Evolutionary conservation across 2,888 invertebrate species (phyloP).

Genomic region (Artemia sinica): DNA sequence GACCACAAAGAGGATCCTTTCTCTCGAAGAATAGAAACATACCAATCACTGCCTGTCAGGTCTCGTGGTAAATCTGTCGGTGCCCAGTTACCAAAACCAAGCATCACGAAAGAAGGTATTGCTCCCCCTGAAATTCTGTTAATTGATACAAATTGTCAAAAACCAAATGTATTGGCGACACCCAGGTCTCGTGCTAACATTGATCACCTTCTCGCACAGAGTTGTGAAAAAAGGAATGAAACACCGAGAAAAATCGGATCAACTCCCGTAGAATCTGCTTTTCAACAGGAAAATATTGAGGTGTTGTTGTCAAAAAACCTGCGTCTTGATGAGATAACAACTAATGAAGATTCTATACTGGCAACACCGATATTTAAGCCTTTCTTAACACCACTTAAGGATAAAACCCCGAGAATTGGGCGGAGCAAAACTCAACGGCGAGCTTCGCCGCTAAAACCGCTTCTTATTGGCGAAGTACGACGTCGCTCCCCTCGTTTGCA

Average conservation of each 20-base stretch:
- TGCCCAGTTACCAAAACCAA: neutral
- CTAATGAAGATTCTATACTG: neutral
- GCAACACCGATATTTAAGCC: neutral
- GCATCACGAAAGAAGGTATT: neutral
- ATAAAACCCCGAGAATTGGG: slow-evolving; percentile 1
- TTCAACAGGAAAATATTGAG: neutral
- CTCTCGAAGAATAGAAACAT: slow-evolving; percentile 3
- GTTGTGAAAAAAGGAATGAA: neutral
- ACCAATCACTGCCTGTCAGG: neutral
- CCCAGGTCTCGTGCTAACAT: neutral
- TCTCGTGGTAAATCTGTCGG: neutral
- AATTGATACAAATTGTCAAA: neutral
- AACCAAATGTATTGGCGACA: neutral
- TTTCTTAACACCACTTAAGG: slow-evolving; percentile 1
- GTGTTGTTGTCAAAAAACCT: neutral
- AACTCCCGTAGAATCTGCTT: neutral
- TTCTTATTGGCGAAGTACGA: slow-evolving; percentile 1
- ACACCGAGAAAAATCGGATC: neutral
- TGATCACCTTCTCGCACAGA: neutral
- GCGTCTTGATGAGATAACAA: neutral
- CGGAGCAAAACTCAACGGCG: slow-evolving; percentile 6
- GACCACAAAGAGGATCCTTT: slow-evolving; percentile 34
- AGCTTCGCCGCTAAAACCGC: neutral
- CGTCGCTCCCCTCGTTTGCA: slow-evolving; percentile 9
- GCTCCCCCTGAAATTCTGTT: neutral